Evolutionary conservation across 2,113 vertebrate genomes (phyloP).

Genomic region (Rhegmatorhina hoffmannsi): DNA sequence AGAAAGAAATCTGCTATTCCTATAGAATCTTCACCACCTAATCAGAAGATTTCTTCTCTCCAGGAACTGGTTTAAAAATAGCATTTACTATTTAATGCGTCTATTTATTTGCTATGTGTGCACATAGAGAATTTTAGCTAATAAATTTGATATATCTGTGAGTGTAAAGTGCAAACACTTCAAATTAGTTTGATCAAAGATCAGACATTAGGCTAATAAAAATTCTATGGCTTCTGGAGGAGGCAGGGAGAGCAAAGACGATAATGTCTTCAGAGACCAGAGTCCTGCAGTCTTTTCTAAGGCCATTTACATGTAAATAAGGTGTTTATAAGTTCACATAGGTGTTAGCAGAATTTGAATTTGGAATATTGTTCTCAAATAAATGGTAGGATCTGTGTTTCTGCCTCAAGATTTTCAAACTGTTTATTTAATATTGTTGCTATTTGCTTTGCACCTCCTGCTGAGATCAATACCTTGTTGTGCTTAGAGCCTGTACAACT

Average conservation of each 20-base stretch:
- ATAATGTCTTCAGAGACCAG: conserved; percentile 30
- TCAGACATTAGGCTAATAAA: conserved; percentile 70
- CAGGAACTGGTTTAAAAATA: conserved; percentile 28
- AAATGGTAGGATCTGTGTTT: not conserved
- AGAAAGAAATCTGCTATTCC: not conserved
- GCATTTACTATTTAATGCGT: conserved; percentile 61
- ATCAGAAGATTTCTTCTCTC: conserved; percentile 53
- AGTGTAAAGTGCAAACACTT: conserved; percentile 67
- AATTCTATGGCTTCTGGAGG: conserved; percentile 58
- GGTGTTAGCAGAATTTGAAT: conserved; percentile 32
- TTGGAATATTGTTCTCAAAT: conserved; percentile 49
- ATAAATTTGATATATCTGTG: conserved; percentile 66
- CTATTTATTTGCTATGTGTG: conserved; percentile 59
- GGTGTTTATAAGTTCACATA: conserved; percentile 57
- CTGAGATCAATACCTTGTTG: not conserved
- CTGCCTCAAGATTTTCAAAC: conserved; percentile 7
- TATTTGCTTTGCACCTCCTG: not conserved
- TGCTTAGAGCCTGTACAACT: not conserved
- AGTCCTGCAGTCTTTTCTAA: conserved; percentile 14
- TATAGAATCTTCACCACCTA: conserved; percentile 27
- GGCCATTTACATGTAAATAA: conserved; percentile 63
- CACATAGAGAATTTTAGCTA: conserved; percentile 54
- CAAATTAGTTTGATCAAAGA: conserved; percentile 75
- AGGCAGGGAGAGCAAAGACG: not conserved
- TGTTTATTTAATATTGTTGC: not conserved